These are phyloP conservation scores for Pristionchus maxplancki DNA, from an alignment of 2,888 invertebrate species.

Conservation along the genomic window DNA sequence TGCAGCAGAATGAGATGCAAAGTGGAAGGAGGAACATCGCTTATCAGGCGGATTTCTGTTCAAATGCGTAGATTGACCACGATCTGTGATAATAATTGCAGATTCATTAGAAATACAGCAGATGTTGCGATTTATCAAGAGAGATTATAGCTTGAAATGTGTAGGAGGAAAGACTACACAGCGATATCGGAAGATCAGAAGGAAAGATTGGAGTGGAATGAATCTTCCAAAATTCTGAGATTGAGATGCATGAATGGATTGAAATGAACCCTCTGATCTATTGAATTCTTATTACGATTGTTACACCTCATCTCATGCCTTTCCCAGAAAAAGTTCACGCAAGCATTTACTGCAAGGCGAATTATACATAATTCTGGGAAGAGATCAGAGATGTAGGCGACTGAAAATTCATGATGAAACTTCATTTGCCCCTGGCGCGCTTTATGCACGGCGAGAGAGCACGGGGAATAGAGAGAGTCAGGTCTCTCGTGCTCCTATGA, in stretches of 20 bases:
- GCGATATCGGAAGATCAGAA: neutral
- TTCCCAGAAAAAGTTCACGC: neutral
- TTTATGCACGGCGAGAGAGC: too few relatives aligned
- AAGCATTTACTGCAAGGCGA: constrained; percentile 5
- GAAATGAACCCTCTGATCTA: too few relatives aligned
- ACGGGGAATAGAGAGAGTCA: too few relatives aligned
- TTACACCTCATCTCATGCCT: neutral
- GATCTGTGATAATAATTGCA: neutral
- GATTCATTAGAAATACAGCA: neutral
- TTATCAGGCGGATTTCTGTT: too few relatives aligned
- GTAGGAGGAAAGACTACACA: neutral
- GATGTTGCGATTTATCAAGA: too few relatives aligned
- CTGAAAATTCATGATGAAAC: neutral
- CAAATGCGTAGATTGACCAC: neutral
- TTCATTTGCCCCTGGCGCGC: neutral
- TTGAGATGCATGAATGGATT: neutral
- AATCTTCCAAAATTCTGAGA: neutral
- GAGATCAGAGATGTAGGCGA: neutral
- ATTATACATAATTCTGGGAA: neutral
- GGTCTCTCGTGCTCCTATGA: neutral
- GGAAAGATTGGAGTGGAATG: neutral
- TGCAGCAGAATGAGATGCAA: neutral
- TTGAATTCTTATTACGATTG: neutral
- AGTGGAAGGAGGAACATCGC: neutral
- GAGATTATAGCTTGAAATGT: too few relatives aligned